Evolutionary conservation across 2,797 vertebrate species (phyloP), one percentile per base, ranked within the genome.

Genomic region (Periophthalmus magnuspinnatus): DNA sequence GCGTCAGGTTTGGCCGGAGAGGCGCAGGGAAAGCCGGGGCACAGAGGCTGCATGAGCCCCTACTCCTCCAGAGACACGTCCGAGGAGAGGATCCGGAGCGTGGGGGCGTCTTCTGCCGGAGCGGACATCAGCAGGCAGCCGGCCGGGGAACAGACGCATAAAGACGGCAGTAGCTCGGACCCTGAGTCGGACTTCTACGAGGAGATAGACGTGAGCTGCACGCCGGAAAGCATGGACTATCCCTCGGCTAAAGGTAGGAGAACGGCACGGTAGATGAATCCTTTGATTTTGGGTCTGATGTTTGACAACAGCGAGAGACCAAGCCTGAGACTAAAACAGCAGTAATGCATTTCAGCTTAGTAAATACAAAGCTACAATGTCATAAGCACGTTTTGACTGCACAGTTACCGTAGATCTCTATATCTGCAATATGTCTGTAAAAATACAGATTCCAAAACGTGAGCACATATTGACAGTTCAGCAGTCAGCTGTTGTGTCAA

Each of bases 171-270:
- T 94, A 96, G 96, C 90, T 98, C 97, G 81, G 97, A 98, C 90
- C 97, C 96, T 0, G 97, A 99, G 88, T 99, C 97, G 76, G 97
- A 99, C 93, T 97, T 98, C 93, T 98, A 98, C 88, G 97, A 99
- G 92, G 97, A 98, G 92, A 98, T 98, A 89, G 96, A 98, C 92
- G 97, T 98, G 85, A 98, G 97, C 94, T 99, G 97, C 93, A 98
- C 97, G 85, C 95, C 97, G 76, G 96, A 99, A 83, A 96, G 93
- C 93, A 90, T 95, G 92, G 96, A 98, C 87, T 98, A 97, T 92
- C 95, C 95, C 65, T 93, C 93, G 76, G 91, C 92, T 81, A 96
- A 95, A 96, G 97, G 97, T 99, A 95, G 56, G 72, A 16, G 1
- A 45, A 16, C 41, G 41, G 14, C 41, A 45, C 41, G 13, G 41